A percentile compares a stretch with the other conserved stretches of the same genome.
Evolutionary conservation across 2,888 invertebrate genomes (phyloP).

Genomic region (Panopea generosa): DNA sequence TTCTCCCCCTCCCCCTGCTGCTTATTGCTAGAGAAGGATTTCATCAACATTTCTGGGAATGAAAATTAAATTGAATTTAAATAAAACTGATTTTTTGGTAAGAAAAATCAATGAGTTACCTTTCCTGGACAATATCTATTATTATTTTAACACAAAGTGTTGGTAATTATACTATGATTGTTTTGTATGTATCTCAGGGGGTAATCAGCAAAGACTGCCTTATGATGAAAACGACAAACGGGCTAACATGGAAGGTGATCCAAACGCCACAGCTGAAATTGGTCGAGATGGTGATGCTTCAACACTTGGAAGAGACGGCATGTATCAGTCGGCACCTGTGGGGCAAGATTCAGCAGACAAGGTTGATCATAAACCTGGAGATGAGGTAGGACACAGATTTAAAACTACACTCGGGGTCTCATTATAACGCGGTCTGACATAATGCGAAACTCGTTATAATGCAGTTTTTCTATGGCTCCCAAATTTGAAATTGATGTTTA

Average conservation of each 20-base stretch:
- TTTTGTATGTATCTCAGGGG: background rate
- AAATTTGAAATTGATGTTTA: no score
- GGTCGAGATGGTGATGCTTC: slow-evolving; percentile 17
- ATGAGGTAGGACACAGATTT: slow-evolving; percentile 39
- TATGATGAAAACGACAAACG: slow-evolving; percentile 46
- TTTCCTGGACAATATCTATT: no score
- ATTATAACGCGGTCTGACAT: no score
- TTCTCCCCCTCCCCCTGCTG: no score
- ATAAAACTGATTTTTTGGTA: no score
- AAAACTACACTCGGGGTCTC: background rate
- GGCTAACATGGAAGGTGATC: slow-evolving; percentile 34
- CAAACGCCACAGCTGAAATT: slow-evolving; percentile 37
- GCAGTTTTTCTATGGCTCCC: no score
- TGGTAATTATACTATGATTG: background rate
- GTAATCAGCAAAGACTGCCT: slow-evolving; percentile 8
- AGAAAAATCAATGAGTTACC: no score
- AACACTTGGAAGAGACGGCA: slow-evolving; percentile 10
- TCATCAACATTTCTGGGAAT: no score
- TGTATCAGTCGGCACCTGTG: slow-evolving; percentile 31
- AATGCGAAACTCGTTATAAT: no score
- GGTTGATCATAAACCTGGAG: slow-evolving; percentile 36
- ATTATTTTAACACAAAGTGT: no score
- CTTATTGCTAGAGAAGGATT: no score
- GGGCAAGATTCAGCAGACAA: slow-evolving; percentile 49
- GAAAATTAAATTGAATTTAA: no score